These are phyloP conservation scores for Drosophila equinoxialis DNA, from an alignment of 1,140 invertebrate species.

Conservation along the genomic window DNA sequence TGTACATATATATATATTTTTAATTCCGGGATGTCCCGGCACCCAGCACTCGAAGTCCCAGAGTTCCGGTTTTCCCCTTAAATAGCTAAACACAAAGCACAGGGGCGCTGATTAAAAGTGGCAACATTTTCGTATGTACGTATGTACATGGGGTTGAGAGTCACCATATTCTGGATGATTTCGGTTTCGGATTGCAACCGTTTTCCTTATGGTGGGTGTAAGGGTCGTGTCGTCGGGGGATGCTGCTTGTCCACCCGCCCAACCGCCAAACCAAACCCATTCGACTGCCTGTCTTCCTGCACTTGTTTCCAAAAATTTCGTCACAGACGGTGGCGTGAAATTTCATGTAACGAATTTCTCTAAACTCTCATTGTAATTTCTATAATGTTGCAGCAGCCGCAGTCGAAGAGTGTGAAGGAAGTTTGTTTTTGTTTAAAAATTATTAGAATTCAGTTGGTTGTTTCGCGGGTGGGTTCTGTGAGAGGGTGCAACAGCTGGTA, in stretches of 20 bases:
- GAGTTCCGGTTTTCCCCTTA: constrained; percentile 40
- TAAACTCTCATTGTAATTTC: constrained; percentile 77
- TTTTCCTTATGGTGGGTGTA: constrained; percentile 43
- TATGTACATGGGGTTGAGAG: constrained; percentile 18
- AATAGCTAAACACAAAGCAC: constrained; percentile 66
- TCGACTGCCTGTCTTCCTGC: constrained; percentile 25
- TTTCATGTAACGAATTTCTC: constrained; percentile 82
- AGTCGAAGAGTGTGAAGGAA: constrained; percentile 46
- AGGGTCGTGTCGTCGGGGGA: constrained; percentile 23
- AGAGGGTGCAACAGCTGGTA: constrained; percentile 57
- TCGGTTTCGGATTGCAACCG: constrained; percentile 67
- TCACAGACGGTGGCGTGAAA: constrained; percentile 83
- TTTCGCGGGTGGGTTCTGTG: constrained; percentile 48
- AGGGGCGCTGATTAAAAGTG: constrained; percentile 76
- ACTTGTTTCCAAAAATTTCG: constrained; percentile 75
- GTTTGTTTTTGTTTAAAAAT: constrained; percentile 79
- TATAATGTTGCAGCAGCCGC: constrained; percentile 54
- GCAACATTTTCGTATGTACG: constrained; percentile 40
- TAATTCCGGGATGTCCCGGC: constrained; percentile 41
- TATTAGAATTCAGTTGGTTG: constrained; percentile 77
- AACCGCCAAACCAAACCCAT: no score
- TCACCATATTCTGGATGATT: constrained; percentile 29
- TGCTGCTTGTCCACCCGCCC: constrained; percentile 24
- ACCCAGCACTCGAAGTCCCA: not conserved
- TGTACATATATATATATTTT: constrained; percentile 40